Evolutionary conservation across 1,140 invertebrate genomes (phyloP), one percentile per base, ranked within the genome.

Genomic region (Mactra quadrangularis): DNA sequence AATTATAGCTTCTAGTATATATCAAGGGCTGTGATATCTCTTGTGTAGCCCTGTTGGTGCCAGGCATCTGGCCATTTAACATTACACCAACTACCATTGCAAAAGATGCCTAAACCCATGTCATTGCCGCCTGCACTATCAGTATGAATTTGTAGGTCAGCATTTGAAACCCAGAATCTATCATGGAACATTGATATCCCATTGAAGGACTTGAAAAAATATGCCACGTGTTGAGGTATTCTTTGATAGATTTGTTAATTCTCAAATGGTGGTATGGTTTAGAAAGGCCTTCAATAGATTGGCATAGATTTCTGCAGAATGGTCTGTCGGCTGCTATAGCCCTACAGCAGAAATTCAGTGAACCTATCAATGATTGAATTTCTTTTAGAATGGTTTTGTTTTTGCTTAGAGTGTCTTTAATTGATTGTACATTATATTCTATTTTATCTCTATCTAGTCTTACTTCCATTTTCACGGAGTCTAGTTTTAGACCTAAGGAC

Each of bases 361-460:
- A 19, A 27, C 87, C 87, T 0, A 82, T 76, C 17, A 86, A 27
- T 9, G 76, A 84, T 60, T 87, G 82, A 62, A 86, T 64, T n/a
- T 84, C 72, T n/a, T 66, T 81, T 27, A 79, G 27, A 45, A 68
- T 74, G 2, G 29, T 35, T 38, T 45, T 59, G 13, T 59, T 22
- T 60, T 55, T 78, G 3, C 11, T n/a, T 19, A 57, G 25, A 0
- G 70, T 22, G n/a, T 4, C n/a, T n/a, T 52, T 35, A 13, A 78
- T 35, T n/a, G n/a, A 52, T 9, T 17, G 1, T 29, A 31, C 35
- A 25, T 47, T 29, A n/a, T 50, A 0, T 50, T 33, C 11, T 27
- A 77, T 38, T n/a, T 83, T 83, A 9, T 55, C 29, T n/a, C 19
- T 15, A 1, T 50, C 66, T 17, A 78, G 60, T 41, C 41, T 38